Base-by-base conservation (phyloP, 1,140 invertebrate genomes). In the Drosophila tropicalis region DNA sequence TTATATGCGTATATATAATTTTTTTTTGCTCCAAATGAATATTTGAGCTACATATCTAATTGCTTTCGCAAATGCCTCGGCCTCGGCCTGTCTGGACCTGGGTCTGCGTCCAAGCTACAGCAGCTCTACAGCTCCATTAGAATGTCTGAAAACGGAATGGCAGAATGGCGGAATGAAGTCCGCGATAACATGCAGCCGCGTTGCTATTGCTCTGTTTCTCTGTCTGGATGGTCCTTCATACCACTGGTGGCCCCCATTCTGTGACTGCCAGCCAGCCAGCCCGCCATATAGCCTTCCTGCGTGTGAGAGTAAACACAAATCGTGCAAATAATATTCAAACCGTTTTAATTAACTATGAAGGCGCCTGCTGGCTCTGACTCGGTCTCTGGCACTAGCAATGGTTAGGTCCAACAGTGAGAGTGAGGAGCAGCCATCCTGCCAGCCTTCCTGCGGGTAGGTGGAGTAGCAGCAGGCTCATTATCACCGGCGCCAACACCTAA, bases 341-440 rank as follows among this genome's bases (percentile, higher is more conserved):
- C 61, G 61, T 63, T 63, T 63, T 63, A 63, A 63, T 63, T 63
- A 63, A 63, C 61, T 63, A 63, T 44, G 61, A 22, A 63, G 61
- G 61, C 40, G 44, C 41, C 61, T 63, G 61, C 39, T 44, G 39
- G 39, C 61, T 29, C 15, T 7, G 61, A 22, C 40, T n/a, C 10
- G 7, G 19, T 6, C 19, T 6, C 29, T 19, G 17, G 34, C 58
- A 17, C 9, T 12, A 9, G 15, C 32, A 10, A 7, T 19, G 34
- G 34, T 29, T 58, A 22, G 58, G 32, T 41, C 34, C 36, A 13
- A 44, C 5, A n/a, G 41, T 44, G 15, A 15, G 41, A 44, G 41
- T 7, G n/a, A 44, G 41, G 5, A 22, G 44, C n/a, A 41, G 10
- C 40, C 40, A 41, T 15, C 44, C 44, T 9, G n/a, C 17, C 44